Conservation (phyloP, 2,888 invertebrate genomes). For the Allolobophora icterica region DNA sequence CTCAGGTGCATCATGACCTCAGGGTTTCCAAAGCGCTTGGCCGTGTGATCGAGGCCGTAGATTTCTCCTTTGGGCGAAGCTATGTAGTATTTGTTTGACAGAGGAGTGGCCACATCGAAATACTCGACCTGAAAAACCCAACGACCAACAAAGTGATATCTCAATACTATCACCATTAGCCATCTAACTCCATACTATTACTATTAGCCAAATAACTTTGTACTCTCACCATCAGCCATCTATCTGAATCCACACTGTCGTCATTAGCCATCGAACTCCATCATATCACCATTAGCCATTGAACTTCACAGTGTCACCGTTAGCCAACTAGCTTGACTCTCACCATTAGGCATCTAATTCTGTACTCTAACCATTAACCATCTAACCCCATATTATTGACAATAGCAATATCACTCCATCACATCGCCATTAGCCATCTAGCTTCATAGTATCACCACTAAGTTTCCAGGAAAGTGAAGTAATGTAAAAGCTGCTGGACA, state of each 20-base stretch:
- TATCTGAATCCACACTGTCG: too few relatives aligned
- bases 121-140: conserved; percentile 53
- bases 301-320: too few relatives aligned
- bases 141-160: background rate
- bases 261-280: too few relatives aligned
- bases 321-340: background rate
- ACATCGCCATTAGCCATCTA: too few relatives aligned
- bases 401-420: too few relatives aligned
- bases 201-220: background rate
- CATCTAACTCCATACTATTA: background rate
- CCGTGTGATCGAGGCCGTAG: conserved; percentile 59
- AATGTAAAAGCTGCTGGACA: too few relatives aligned
- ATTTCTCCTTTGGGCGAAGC: conserved; percentile 57
- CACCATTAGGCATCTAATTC: too few relatives aligned
- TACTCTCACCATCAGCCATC: background rate
- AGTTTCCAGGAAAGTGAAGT: too few relatives aligned
- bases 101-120: conserved; percentile 58
- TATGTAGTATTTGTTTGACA: conserved; percentile 60
- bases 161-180: background rate
- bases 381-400: too few relatives aligned
- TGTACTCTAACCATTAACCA: too few relatives aligned
- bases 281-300: too few relatives aligned
- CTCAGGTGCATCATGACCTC: conserved; percentile 57
- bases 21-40: conserved; percentile 51
- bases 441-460: too few relatives aligned